phyloP scores from a whole-genome alignment of 1,140 invertebrate species.

The Tyrophagus putrescentiae region DNA sequence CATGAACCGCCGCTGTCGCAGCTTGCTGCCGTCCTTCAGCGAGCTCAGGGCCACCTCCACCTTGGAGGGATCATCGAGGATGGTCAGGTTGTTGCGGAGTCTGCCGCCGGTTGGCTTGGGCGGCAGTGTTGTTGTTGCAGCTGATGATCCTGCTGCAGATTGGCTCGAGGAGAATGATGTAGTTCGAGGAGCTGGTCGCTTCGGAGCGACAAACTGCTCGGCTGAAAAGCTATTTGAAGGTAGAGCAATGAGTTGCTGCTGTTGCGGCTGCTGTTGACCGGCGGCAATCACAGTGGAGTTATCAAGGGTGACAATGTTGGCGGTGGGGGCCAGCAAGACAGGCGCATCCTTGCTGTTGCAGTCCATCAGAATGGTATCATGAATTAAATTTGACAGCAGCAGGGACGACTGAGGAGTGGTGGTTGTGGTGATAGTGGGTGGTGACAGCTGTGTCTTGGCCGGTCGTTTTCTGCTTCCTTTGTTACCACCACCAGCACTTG shows the following conservation, averaged over 20 bases:
- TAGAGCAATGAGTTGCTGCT: background rate
- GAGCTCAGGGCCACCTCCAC: background rate
- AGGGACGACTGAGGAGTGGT: background rate
- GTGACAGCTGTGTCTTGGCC: background rate
- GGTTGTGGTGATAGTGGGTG: background rate
- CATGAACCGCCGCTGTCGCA: background rate
- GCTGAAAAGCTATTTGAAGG: no score
- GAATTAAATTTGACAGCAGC: background rate
- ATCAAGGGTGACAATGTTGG: background rate
- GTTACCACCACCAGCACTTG: no score
- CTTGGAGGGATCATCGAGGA: slow-evolving; percentile 4
- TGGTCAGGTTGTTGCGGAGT: no score
- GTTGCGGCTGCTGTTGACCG: background rate
- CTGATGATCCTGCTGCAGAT: no score
- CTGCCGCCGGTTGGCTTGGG: no score
- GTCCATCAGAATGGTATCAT: slow-evolving; percentile 7
- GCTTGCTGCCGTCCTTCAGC: no score
- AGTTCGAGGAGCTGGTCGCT: no score
- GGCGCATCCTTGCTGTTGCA: background rate
- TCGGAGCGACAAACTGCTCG: no score
- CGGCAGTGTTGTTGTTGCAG: no score
- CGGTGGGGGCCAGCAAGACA: background rate
- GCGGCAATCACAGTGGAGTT: no score
- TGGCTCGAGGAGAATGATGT: no score
- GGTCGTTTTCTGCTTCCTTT: no score